Percentiles rank a stretch among this genome's conserved stretches.
Evolutionary conservation across 2,888 invertebrate species (phyloP).

Genomic region (Nomada fabriciana): DNA sequence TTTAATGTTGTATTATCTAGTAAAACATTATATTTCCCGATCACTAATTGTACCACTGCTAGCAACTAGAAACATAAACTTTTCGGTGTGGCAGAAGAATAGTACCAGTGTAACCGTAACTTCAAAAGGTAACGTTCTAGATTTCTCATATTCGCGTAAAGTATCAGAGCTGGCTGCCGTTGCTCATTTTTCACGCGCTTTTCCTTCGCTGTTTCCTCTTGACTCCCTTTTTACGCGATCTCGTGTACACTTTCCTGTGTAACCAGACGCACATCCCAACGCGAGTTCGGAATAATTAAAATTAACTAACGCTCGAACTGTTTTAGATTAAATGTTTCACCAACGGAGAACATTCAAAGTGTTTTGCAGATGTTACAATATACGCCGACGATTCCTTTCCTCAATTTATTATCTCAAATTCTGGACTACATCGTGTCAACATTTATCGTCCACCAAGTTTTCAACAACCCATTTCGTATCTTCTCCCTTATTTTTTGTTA

Average conservation of each 20-base stretch:
- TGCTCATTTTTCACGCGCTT: background rate
- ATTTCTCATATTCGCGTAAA: background rate
- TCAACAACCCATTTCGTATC: too few relatives aligned
- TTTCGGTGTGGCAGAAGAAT: too few relatives aligned
- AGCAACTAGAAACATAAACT: too few relatives aligned
- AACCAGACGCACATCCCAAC: background rate
- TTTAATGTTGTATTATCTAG: too few relatives aligned
- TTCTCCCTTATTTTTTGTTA: too few relatives aligned
- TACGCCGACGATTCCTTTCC: background rate
- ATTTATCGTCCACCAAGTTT: background rate
- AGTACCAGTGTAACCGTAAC: background rate
- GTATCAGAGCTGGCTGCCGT: background rate
- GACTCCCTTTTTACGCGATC: background rate
- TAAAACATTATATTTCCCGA: too few relatives aligned
- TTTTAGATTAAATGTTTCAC: slow-evolving; percentile 3
- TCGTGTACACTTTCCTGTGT: background rate
- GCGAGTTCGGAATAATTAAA: slow-evolving; percentile 19
- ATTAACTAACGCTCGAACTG: slow-evolving; percentile 14
- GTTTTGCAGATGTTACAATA: background rate
- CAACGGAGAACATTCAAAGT: background rate
- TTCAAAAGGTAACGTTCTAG: background rate
- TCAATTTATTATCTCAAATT: background rate
- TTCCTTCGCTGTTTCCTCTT: background rate
- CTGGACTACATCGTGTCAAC: background rate
- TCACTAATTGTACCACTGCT: too few relatives aligned